Conservation (phyloP, 2,888 invertebrate species). For the Lottia scabra region DNA sequence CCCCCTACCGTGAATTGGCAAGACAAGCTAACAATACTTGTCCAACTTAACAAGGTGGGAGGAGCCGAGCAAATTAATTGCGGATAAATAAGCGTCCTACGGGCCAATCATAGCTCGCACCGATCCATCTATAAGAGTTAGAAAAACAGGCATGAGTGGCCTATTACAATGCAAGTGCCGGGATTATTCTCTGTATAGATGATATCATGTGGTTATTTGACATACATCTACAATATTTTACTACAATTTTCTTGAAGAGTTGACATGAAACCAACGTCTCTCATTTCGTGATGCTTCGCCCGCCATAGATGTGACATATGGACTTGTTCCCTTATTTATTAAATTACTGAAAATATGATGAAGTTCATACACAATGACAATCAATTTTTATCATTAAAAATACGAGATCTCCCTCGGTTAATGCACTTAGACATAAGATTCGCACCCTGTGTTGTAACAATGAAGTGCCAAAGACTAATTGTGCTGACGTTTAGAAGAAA, state of each 20-base stretch:
- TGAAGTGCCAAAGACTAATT: too few relatives aligned
- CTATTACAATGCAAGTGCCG: neutral
- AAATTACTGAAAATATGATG: too few relatives aligned
- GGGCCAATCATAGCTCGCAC: constrained; percentile 12
- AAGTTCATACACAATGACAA: neutral
- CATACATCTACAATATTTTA: neutral
- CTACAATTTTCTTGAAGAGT: neutral
- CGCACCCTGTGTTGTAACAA: too few relatives aligned
- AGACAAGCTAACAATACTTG: constrained; percentile 28
- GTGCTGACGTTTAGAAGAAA: too few relatives aligned
- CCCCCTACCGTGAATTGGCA: constrained; percentile 24
- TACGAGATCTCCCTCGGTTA: too few relatives aligned
- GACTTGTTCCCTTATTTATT: neutral
- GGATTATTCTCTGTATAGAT: neutral
- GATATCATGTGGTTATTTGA: neutral
- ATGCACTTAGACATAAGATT: too few relatives aligned
- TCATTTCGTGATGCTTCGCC: neutral
- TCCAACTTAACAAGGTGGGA: constrained; percentile 29
- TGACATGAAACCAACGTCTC: neutral
- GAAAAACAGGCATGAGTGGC: neutral
- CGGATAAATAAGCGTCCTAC: constrained; percentile 25
- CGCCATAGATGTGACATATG: constrained; percentile 1
- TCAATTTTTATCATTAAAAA: neutral
- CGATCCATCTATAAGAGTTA: neutral
- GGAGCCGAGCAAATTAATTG: constrained; percentile 34